A percentile compares a stretch with the other conserved stretches of the same genome.
Evolutionary conservation across 1,140 invertebrate genomes (phyloP).

Genomic region (Saccostrea cuccullata): DNA sequence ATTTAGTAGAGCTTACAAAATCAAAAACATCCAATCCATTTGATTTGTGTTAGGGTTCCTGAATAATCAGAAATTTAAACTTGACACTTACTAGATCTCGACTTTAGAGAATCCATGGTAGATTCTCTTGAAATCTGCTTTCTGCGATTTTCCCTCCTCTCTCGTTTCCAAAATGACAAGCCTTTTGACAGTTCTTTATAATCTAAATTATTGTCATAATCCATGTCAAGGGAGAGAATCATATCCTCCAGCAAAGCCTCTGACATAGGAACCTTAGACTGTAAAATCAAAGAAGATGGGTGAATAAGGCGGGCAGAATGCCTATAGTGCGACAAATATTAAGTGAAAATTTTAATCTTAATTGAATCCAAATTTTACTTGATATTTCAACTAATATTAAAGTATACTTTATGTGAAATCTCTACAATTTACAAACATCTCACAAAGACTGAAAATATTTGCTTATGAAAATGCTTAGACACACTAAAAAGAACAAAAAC

Average conservation of each 20-base stretch:
- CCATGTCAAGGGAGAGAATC: slow-evolving; percentile 72
- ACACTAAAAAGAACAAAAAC: no score
- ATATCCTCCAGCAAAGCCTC: slow-evolving; percentile 73
- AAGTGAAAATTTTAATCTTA: no score
- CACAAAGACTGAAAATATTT: no score
- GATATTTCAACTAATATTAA: no score
- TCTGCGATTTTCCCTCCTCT: slow-evolving; percentile 68
- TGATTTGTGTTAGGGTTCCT: neutral
- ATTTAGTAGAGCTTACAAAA: neutral
- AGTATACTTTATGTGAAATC: no score
- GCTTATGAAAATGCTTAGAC: no score
- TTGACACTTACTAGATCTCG: slow-evolving; percentile 46
- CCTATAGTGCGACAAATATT: no score
- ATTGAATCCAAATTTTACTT: no score
- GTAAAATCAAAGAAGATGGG: slow-evolving; percentile 55
- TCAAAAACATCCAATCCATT: neutral
- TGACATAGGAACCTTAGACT: slow-evolving; percentile 72
- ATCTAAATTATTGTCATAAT: slow-evolving; percentile 72
- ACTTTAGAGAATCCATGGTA: slow-evolving; percentile 44
- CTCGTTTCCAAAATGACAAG: slow-evolving; percentile 64
- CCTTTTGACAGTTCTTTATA: slow-evolving; percentile 74
- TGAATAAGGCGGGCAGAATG: no score
- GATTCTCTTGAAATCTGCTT: slow-evolving; percentile 62
- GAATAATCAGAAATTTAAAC: neutral
- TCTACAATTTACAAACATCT: no score